phyloP scores from a whole-genome alignment of 1,140 invertebrate species.

The Cephus cinctus region DNA sequence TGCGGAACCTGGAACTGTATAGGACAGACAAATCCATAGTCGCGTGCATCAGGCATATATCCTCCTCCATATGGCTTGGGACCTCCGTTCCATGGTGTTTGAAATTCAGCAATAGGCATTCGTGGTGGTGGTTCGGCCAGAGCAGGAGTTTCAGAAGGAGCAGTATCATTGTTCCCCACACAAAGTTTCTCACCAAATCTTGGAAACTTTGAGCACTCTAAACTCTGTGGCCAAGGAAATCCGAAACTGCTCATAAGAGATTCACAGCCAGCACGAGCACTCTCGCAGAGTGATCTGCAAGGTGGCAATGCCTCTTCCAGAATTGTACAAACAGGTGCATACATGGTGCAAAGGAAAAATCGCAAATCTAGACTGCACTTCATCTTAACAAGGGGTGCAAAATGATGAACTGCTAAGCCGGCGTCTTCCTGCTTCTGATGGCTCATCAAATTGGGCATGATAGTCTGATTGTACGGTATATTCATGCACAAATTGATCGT shows the following conservation, averaged over 20 bases:
- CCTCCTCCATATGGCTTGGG: constrained; percentile 32
- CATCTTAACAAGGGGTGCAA: constrained; percentile 93
- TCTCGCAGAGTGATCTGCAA: constrained; percentile 87
- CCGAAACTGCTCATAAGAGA: constrained; percentile 89
- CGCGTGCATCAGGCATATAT: constrained; percentile 54
- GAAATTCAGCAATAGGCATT: constrained; percentile 39
- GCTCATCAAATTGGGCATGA: constrained; percentile 92
- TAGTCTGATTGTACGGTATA: constrained; percentile 92
- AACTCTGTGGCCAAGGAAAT: constrained; percentile 89
- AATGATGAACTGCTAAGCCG: constrained; percentile 89
- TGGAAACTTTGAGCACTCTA: constrained; percentile 91
- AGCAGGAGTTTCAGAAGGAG: constrained; percentile 49
- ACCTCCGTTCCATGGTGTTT: constrained; percentile 47
- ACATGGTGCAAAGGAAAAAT: constrained; percentile 95
- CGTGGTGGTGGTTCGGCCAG: constrained; percentile 37
- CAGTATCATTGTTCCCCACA: constrained; percentile 80
- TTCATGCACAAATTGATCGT: constrained; percentile 90
- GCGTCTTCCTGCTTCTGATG: constrained; percentile 96
- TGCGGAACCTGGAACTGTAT: constrained; percentile 80
- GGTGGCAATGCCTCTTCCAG: constrained; percentile 88
- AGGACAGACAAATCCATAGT: constrained; percentile 83
- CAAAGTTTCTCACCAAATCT: constrained; percentile 74
- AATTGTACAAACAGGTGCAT: constrained; percentile 94
- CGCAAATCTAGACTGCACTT: constrained; percentile 92
- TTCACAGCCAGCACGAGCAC: constrained; percentile 87